phyloP scores from a whole-genome alignment of 2,797 vertebrate genomes.

The Acestrorhynchus altus region DNA sequence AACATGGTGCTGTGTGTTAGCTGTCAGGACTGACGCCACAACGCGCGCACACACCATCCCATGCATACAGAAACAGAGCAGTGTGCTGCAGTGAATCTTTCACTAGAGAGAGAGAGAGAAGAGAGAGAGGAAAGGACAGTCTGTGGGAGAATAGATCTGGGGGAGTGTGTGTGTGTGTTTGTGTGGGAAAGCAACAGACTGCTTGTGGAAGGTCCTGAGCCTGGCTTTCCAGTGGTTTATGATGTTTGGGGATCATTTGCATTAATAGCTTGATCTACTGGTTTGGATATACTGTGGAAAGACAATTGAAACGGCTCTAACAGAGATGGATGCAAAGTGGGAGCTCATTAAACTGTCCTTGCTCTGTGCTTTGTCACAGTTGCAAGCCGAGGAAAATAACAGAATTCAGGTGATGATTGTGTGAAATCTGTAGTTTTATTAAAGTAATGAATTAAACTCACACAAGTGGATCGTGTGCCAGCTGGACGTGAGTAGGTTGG shows the following conservation, averaged over 20 bases:
- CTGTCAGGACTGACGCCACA: constrained; percentile 69
- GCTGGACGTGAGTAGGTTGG: background rate
- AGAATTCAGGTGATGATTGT: constrained; percentile 18
- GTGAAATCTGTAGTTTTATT: background rate
- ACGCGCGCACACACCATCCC: constrained; percentile 63
- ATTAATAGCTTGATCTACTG: constrained; percentile 14
- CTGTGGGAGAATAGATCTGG: background rate
- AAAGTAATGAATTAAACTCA: background rate
- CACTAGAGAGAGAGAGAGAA: constrained; percentile 42
- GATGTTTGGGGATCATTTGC: background rate
- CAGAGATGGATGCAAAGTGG: constrained; percentile 24
- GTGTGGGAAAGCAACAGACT: background rate
- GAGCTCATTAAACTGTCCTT: constrained; percentile 14
- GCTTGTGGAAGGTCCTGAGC: background rate
- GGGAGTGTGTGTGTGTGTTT: background rate
- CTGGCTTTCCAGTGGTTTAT: background rate
- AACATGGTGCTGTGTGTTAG: constrained; percentile 63
- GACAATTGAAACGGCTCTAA: background rate
- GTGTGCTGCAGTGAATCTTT: constrained; percentile 60
- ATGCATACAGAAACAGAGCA: constrained; percentile 71
- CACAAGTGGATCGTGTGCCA: background rate
- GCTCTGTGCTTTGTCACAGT: constrained; percentile 11
- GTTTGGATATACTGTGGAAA: background rate
- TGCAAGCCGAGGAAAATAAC: constrained; percentile 13
- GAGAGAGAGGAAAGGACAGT: background rate